A percentile compares a stretch with the other conserved stretches of the same genome.
phyloP scores from a whole-genome alignment of 2,113 vertebrate genomes.

The Asarcornis scutulata region DNA sequence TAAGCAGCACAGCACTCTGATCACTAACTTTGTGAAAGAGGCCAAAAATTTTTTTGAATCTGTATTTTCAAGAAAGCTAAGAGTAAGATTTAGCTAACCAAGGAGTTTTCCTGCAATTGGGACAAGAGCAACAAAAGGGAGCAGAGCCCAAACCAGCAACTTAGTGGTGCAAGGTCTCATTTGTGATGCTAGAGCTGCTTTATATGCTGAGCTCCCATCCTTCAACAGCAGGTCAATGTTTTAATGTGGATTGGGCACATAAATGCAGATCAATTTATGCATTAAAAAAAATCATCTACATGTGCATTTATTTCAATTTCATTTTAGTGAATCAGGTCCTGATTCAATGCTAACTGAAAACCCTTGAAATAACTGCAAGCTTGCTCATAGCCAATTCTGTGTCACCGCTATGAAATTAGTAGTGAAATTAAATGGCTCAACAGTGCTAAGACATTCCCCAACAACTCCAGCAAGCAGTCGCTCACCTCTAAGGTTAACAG shows the following conservation, averaged over 20 bases:
- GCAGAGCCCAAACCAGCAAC: rapidly evolving
- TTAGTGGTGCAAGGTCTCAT: not conserved
- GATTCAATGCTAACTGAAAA: constrained; percentile 52
- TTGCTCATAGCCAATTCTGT: constrained; percentile 61
- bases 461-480: constrained; percentile 70
- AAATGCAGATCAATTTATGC: constrained; percentile 65
- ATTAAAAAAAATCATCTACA: constrained; percentile 66
- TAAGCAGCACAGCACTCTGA: rapidly evolving
- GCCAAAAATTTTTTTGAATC: not conserved
- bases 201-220: constrained; percentile 43
- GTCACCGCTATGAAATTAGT: constrained; percentile 52
- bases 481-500: constrained; percentile 83
- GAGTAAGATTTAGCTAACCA: not conserved
- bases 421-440: constrained; percentile 70
- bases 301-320: constrained; percentile 71
- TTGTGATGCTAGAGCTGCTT: constrained; percentile 11
- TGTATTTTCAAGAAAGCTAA: not conserved
- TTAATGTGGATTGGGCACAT: constrained; percentile 60
- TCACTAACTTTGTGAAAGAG: not conserved
- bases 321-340: constrained; percentile 65
- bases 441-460: constrained; percentile 66
- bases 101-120: not conserved
- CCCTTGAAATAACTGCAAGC: constrained; percentile 64
- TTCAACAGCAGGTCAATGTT: constrained; percentile 63
- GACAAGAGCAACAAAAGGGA: not conserved